Evolutionary conservation across 35 echinoderm and acorn worm genomes (phyloP).

Genomic region (Ophioderma brevispina): DNA sequence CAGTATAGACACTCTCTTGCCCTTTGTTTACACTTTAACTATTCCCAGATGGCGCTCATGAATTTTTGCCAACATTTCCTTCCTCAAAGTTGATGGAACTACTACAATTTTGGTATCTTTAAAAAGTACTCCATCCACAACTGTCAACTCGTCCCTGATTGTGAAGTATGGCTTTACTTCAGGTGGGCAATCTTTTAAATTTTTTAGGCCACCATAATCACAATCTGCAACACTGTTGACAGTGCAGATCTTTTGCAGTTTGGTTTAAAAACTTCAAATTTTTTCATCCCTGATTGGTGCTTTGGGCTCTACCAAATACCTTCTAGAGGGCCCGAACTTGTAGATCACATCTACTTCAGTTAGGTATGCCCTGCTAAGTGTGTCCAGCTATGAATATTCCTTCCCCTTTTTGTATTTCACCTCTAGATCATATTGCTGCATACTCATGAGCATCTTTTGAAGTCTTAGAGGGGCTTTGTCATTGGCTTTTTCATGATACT

Average conservation of each 20-base stretch:
- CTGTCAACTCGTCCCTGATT: conserved; percentile 40
- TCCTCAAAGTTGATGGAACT: conserved; percentile 17
- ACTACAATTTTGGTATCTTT: conserved; percentile 24
- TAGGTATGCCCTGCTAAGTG: conserved; percentile 30
- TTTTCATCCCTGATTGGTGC: neutral
- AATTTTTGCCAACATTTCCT: conserved; percentile 14
- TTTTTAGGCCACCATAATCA: conserved; percentile 23
- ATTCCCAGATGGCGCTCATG: conserved; percentile 37
- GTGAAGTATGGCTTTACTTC: conserved; percentile 26
- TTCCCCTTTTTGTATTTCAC: conserved; percentile 52
- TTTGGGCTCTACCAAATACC: conserved; percentile 8
- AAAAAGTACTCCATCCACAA: conserved; percentile 39
- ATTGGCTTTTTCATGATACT: conserved; percentile 29
- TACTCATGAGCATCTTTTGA: conserved; percentile 46
- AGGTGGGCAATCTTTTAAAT: conserved; percentile 11
- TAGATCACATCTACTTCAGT: neutral
- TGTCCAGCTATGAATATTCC: conserved; percentile 42
- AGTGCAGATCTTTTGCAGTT: conserved; percentile 46
- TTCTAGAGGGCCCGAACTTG: neutral
- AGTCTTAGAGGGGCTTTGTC: conserved; percentile 10
- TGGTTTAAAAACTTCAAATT: conserved; percentile 51
- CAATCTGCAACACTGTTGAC: conserved; percentile 5
- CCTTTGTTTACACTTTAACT: conserved; percentile 33
- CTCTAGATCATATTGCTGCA: conserved; percentile 43
- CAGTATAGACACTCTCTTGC: conserved; percentile 76